Evolutionary conservation across 1,140 invertebrate species (phyloP).

Genomic region (Microplitis mediator): DNA sequence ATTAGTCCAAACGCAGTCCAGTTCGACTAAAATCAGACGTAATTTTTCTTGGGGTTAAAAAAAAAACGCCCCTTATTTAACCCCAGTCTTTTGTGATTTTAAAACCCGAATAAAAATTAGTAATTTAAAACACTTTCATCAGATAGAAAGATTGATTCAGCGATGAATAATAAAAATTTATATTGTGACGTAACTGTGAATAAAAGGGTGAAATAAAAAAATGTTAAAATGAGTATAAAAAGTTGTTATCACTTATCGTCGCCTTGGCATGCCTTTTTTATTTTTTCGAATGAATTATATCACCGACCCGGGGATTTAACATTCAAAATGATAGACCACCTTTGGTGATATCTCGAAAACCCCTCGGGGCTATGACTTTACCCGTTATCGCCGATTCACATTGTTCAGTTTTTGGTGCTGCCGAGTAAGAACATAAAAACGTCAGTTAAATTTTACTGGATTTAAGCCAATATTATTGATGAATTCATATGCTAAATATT

Average conservation of each 20-base stretch:
- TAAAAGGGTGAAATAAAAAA: slow-evolving; percentile 3
- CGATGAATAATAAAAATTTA: neutral
- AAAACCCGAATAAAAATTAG: no score
- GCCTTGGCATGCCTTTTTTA: neutral
- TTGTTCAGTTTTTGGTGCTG: slow-evolving; percentile 2
- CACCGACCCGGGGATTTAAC: neutral
- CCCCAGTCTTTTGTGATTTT: no score
- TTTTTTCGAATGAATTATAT: slow-evolving; percentile 14
- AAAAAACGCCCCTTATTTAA: no score
- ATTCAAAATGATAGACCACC: slow-evolving; percentile 22
- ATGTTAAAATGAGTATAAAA: neutral
- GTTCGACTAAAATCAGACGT: no score
- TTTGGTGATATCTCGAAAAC: slow-evolving; percentile 10
- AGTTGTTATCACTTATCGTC: slow-evolving; percentile 24
- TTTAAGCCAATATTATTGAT: neutral
- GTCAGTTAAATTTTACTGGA: neutral
- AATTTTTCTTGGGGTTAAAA: no score
- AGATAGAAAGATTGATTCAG: no score
- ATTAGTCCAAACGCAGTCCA: no score
- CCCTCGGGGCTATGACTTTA: neutral
- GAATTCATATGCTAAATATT: neutral
- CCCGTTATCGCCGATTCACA: neutral
- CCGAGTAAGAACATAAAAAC: neutral
- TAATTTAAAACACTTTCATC: no score
- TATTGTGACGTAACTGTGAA: neutral